Evolutionary conservation across 2,797 vertebrate species (phyloP).

Genomic region (Micropoecilia bifurca): DNA sequence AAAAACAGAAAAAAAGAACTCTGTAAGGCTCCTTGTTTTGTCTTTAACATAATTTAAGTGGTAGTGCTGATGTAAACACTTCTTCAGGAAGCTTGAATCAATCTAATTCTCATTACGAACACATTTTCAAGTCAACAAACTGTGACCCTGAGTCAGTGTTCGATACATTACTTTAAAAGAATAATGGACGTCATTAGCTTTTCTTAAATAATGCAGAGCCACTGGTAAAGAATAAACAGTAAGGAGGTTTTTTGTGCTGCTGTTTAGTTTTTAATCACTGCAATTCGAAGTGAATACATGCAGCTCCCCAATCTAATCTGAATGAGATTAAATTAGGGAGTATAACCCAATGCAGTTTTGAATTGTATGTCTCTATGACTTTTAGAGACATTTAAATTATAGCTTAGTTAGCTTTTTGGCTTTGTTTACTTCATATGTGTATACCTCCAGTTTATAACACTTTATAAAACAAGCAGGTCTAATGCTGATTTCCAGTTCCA

Average conservation of each 20-base stretch:
- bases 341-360: background rate
- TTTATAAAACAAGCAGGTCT: background rate
- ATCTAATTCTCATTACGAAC: slow-evolving; percentile 66
- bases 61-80: slow-evolving; percentile 49
- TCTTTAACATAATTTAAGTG: slow-evolving; percentile 24
- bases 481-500: background rate
- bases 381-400: background rate
- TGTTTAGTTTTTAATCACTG: slow-evolving; percentile 9
- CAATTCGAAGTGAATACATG: slow-evolving; percentile 22
- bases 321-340: background rate
- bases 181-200: slow-evolving; percentile 69
- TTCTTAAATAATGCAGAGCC: slow-evolving; percentile 45
- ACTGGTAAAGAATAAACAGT: slow-evolving; percentile 38
- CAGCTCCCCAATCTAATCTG: slow-evolving; percentile 20
- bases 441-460: background rate
- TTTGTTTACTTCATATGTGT: background rate
- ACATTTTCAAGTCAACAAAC: slow-evolving; percentile 44
- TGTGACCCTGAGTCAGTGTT: slow-evolving; percentile 17
- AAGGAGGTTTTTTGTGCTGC: slow-evolving; percentile 23
- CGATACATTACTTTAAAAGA: slow-evolving; percentile 59
- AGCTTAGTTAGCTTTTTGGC: background rate
- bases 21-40: slow-evolving; percentile 10
- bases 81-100: slow-evolving; percentile 51
- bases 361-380: background rate
- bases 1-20: slow-evolving; percentile 15